Evolutionary conservation across 2,888 invertebrate species (phyloP).

Genomic region (Punctoribates punctum): DNA sequence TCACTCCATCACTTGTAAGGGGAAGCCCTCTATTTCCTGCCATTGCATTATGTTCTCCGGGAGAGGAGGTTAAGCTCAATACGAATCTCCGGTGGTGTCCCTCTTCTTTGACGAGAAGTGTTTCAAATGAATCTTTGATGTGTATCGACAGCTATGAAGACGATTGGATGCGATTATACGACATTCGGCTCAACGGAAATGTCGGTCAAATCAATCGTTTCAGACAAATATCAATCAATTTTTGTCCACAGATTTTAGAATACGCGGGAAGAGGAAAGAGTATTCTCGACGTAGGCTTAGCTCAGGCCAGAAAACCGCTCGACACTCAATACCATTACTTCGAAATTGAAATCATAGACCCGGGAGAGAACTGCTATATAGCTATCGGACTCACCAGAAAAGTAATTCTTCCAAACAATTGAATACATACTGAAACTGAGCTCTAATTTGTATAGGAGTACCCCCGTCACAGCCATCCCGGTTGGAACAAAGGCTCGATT

Average conservation of each 20-base stretch:
- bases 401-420: slow-evolving; percentile 50
- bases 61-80: slow-evolving; percentile 54
- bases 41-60: slow-evolving; percentile 55
- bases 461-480: slow-evolving; percentile 58
- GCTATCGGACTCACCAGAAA: slow-evolving; percentile 59
- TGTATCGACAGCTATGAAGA: slow-evolving; percentile 58
- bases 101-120: slow-evolving; percentile 43
- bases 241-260: slow-evolving; percentile 52
- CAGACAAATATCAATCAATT: background rate
- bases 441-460: slow-evolving; percentile 55
- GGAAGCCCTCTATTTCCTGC: slow-evolving; percentile 55
- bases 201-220: background rate
- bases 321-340: slow-evolving; percentile 59
- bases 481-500: slow-evolving; percentile 60
- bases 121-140: slow-evolving; percentile 56
- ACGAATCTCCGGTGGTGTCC: slow-evolving; percentile 53
- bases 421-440: background rate
- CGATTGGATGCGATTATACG: slow-evolving; percentile 57
- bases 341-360: slow-evolving; percentile 59
- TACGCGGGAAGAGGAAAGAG: slow-evolving; percentile 58
- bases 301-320: slow-evolving; percentile 58
- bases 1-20: slow-evolving; percentile 35
- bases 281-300: slow-evolving; percentile 59
- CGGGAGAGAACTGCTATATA: slow-evolving; percentile 59
- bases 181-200: slow-evolving; percentile 55